Conservation (phyloP, 1,140 invertebrate genomes). For the Lasaia peninsularis region DNA sequence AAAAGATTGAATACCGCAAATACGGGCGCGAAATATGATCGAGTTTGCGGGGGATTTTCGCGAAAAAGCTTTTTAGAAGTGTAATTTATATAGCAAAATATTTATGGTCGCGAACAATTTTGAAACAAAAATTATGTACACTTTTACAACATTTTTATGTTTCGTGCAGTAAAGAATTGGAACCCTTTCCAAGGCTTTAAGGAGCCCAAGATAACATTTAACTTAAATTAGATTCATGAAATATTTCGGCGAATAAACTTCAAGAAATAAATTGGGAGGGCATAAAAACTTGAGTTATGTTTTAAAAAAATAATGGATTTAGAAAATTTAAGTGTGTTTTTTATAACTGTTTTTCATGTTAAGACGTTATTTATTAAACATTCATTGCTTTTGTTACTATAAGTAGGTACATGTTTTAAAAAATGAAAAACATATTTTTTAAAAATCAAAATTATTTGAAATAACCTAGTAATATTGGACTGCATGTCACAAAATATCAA, state of each 20-base stretch:
- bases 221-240: conserved; percentile 13
- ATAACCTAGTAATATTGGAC: too few relatives aligned
- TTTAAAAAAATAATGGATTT: too few relatives aligned
- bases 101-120: conserved; percentile 7
- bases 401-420: too few relatives aligned
- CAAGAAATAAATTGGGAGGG: background rate
- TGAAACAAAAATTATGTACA: conserved; percentile 11
- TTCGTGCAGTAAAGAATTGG: conserved; percentile 1
- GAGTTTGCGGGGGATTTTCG: conserved; percentile 18
- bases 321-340: too few relatives aligned
- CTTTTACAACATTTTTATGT: conserved; percentile 10
- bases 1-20: conserved; percentile 57
- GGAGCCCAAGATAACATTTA: background rate
- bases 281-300: background rate
- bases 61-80: conserved; percentile 13
- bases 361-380: too few relatives aligned
- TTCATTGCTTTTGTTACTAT: too few relatives aligned
- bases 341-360: too few relatives aligned
- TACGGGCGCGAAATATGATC: conserved; percentile 48
- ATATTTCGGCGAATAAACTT: conserved; percentile 4
- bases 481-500: too few relatives aligned
- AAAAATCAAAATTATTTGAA: too few relatives aligned
- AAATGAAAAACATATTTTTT: too few relatives aligned
- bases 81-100: conserved; percentile 11
- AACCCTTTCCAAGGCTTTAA: conserved; percentile 1